These are phyloP conservation scores for Crotalus viridis DNA, from an alignment of 2,113 vertebrate genomes.

Conservation along the genomic window DNA sequence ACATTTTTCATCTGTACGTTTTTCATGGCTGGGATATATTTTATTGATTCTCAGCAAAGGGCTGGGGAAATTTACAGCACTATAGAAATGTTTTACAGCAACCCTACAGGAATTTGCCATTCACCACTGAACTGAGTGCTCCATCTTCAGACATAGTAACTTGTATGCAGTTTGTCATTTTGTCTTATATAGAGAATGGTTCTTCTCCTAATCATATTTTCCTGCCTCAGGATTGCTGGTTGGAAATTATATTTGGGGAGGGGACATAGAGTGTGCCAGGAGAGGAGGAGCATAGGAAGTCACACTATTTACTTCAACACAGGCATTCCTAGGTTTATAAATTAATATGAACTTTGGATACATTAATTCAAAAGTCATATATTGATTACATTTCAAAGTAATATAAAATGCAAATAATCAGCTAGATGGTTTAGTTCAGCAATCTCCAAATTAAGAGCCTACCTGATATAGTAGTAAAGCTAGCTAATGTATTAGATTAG, in stretches of 20 bases:
- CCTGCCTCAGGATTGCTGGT: neutral
- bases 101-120: neutral
- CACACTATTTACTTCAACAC: neutral
- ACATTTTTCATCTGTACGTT: neutral
- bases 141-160: neutral
- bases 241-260: neutral
- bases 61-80: conserved; percentile 7
- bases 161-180: neutral
- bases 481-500: neutral
- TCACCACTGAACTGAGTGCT: neutral
- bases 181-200: neutral
- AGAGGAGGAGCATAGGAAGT: neutral
- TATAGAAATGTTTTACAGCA: conserved; percentile 21
- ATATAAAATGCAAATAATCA: neutral
- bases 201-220: neutral
- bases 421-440: neutral
- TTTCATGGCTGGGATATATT: neutral
- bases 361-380: neutral
- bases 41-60: conserved; percentile 13
- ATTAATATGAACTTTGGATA: neutral
- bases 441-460: neutral
- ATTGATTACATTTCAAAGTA: neutral
- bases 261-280: neutral
- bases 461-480: neutral
- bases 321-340: neutral